Percentiles rank a stretch among this genome's conserved stretches.
These are phyloP conservation scores for Scaptomyza flava DNA, from an alignment of 2,888 invertebrate genomes.

Conservation along the genomic window DNA sequence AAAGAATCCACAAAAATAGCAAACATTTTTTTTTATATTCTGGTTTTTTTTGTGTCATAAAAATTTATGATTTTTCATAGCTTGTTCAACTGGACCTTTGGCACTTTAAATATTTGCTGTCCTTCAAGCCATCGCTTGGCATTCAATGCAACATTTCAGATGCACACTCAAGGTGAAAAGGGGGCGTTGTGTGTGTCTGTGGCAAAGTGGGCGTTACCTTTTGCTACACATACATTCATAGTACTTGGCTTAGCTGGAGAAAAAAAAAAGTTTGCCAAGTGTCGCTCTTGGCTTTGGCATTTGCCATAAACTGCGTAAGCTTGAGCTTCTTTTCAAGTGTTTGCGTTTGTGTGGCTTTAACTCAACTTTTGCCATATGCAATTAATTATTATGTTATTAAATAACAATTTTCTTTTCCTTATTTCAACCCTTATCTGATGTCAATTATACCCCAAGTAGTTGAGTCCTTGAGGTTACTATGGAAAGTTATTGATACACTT, in stretches of 20 bases:
- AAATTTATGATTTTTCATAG: conserved; percentile 58
- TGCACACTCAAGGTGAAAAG: conserved; percentile 48
- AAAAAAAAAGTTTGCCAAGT: conserved; percentile 43
- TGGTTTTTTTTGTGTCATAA: conserved; percentile 40
- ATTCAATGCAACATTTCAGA: conserved; percentile 39
- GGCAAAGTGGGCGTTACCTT: background rate
- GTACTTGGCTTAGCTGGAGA: conserved; percentile 26
- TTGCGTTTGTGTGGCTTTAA: background rate
- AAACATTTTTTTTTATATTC: background rate
- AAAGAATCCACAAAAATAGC: conserved; percentile 5
- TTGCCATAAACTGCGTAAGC: conserved; percentile 33
- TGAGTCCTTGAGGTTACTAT: background rate
- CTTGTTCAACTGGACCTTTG: conserved; percentile 54
- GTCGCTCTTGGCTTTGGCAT: conserved; percentile 53
- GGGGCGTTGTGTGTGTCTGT: background rate
- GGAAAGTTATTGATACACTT: background rate
- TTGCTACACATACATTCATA: conserved; percentile 33
- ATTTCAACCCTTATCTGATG: no score
- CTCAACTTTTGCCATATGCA: conserved; percentile 25
- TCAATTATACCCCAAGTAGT: no score
- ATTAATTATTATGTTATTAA: conserved; percentile 35
- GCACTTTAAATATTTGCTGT: conserved; percentile 48
- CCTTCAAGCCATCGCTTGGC: conserved; percentile 29
- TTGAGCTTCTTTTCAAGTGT: conserved; percentile 20
- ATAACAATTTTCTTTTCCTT: conserved; percentile 17